A percentile compares a stretch with the other conserved stretches of the same genome.
These are phyloP conservation scores for Dendrocopos noguchii DNA, from an alignment of 2,113 vertebrate species.

Conservation along the genomic window DNA sequence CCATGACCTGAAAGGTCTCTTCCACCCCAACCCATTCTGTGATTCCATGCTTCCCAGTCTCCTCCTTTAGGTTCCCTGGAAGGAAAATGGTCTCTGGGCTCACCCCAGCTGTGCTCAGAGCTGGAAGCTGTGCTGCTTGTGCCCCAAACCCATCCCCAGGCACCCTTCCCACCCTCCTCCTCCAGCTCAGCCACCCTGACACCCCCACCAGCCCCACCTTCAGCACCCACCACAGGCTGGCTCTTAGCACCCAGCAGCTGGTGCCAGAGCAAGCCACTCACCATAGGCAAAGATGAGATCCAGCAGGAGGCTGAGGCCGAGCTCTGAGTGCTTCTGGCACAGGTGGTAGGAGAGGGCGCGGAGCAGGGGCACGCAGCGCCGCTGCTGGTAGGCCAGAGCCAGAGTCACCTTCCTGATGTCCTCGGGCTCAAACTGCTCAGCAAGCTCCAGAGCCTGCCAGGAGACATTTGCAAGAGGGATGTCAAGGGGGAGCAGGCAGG, in stretches of 20 bases:
- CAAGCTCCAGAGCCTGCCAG: conserved; percentile 87
- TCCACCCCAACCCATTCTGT: background rate
- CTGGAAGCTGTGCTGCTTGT: background rate
- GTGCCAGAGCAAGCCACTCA: background rate
- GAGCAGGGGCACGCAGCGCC: conserved; percentile 84
- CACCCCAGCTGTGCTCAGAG: background rate
- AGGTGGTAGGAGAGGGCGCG: conserved; percentile 90
- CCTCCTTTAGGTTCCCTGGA: rapidly evolving
- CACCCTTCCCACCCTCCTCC: background rate
- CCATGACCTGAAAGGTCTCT: background rate
- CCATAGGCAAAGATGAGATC: conserved; percentile 87
- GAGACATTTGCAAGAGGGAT: background rate
- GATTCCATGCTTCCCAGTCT: background rate
- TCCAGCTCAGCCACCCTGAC: background rate
- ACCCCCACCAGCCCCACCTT: rapidly evolving
- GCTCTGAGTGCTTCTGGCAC: conserved; percentile 81
- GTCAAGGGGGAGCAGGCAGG: background rate
- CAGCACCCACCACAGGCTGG: too few relatives aligned
- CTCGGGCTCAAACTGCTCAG: conserved; percentile 81
- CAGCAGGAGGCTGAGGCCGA: conserved; percentile 76
- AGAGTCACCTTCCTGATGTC: conserved; percentile 81
- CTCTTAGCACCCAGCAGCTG: background rate
- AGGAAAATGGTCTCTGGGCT: background rate
- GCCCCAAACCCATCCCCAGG: background rate
- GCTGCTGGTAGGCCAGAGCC: conserved; percentile 79